Conservation (phyloP, 2,797 vertebrate species). For the Mus minutoides region DNA sequence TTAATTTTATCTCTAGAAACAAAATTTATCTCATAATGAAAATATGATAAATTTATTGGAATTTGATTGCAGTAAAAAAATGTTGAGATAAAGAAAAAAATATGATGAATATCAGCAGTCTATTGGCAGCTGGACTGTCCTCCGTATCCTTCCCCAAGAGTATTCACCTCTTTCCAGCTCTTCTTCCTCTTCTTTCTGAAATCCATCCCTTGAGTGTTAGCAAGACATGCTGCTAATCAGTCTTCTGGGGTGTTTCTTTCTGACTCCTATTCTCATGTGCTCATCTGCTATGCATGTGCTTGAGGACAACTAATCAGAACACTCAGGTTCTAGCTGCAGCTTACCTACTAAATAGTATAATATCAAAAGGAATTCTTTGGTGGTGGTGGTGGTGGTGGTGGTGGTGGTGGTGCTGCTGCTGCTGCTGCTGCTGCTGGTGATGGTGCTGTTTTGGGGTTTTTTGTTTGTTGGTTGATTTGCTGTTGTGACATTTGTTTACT, state of each 20-base stretch:
- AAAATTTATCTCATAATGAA: constrained; percentile 23
- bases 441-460: background rate
- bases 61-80: background rate
- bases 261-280: background rate
- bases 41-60: background rate
- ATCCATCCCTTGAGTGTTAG: background rate
- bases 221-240: background rate
- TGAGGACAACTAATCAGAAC: background rate
- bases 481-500: too few species aligned
- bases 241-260: background rate
- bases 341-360: background rate
- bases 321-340: background rate
- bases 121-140: background rate
- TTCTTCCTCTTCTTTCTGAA: background rate
- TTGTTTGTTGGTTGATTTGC: too few species aligned
- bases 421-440: too few species aligned
- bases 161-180: background rate
- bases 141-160: background rate
- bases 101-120: background rate
- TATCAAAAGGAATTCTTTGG: constrained; percentile 3
- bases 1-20: background rate
- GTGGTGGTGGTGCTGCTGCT: too few species aligned
- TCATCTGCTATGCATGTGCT: background rate
- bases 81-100: background rate
- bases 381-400: background rate